Evolutionary conservation across 1,140 invertebrate genomes (phyloP), one percentile per base, ranked within the genome.

Genomic region (Halesus radiatus): DNA sequence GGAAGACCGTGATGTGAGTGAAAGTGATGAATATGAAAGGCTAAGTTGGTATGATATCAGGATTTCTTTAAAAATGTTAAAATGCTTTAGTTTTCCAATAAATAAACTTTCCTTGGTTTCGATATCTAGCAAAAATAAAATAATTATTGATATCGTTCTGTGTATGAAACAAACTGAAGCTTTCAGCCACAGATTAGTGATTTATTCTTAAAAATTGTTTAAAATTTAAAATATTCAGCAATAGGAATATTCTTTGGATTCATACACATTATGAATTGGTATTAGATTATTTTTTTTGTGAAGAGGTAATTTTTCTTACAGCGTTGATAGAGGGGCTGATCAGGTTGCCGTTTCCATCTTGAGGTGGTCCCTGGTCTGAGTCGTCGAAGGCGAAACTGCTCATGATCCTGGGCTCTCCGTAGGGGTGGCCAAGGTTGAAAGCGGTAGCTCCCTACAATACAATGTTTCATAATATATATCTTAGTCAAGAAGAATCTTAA

Each of bases 341-440:
- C 18, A 92, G 93, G 81, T 95, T 94, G 10, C 90, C 92, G 75
- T 91, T 86, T 3, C 78, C 81, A 84, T 94, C 91, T 80, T 90
- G 86, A 3, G 94, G 94, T 10, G 95, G 94, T 75, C 90, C 89
- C 80, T 86, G 88, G 84, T 92, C 90, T 10, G 87, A 88, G 64
- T 91, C 82, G 6, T 84, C 83, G 84, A 94, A 94, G 20, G 83
- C 83, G 79, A 91, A 95, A 81, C 95, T 96, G 83, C 95, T 96
- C 95, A 97, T 97, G 1, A 97, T 80, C 66, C 91, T 88, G 0
- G 94, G 91, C 60, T 91, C 88, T 1, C 95, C 95, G 84, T 96
- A 96, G 0, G 95, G 93, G 91, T 95, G 94, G 0, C 95, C 95
- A 83, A 97, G 89, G 94, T 96, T 96, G 84, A 96, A 97, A 1